Conservation (phyloP, 1,140 invertebrate genomes). For the Hyphantria cunea region DNA sequence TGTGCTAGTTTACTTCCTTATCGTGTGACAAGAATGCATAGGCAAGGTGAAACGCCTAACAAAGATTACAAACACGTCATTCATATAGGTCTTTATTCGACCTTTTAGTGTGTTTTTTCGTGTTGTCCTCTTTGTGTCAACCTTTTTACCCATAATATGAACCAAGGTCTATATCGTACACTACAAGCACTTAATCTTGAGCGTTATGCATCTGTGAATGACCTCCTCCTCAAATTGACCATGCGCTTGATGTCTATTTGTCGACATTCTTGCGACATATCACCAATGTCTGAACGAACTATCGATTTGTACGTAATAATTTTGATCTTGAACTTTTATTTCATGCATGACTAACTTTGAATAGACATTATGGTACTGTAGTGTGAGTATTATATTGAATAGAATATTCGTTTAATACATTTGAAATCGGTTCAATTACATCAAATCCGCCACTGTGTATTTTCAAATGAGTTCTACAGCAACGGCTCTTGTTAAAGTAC, state of each 20-base stretch:
- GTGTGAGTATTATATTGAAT: too few relatives aligned
- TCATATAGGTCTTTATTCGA: too few relatives aligned
- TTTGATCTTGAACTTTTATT: constrained; percentile 25
- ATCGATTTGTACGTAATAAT: constrained; percentile 15
- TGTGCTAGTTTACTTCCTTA: constrained; percentile 16
- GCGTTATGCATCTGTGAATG: background rate
- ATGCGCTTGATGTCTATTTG: background rate
- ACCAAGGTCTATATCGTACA: too few relatives aligned
- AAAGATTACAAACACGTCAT: too few relatives aligned
- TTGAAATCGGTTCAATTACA: too few relatives aligned
- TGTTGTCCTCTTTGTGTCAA: too few relatives aligned
- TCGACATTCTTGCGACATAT: constrained; percentile 11
- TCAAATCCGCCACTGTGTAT: too few relatives aligned
- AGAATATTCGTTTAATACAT: background rate
- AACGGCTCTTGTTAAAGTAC: too few relatives aligned
- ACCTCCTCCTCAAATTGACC: constrained; percentile 8
- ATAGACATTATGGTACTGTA: too few relatives aligned
- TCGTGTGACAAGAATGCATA: constrained; percentile 6
- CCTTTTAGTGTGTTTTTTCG: too few relatives aligned
- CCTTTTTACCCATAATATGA: too few relatives aligned
- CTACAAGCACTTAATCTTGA: constrained; percentile 12
- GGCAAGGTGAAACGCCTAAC: constrained; percentile 8
- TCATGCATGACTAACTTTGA: constrained; percentile 5
- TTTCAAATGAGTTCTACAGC: too few relatives aligned
- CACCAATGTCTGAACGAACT: constrained; percentile 15